Conservation (phyloP, 1,140 invertebrate species). For the Drosophila chauvacae region DNA sequence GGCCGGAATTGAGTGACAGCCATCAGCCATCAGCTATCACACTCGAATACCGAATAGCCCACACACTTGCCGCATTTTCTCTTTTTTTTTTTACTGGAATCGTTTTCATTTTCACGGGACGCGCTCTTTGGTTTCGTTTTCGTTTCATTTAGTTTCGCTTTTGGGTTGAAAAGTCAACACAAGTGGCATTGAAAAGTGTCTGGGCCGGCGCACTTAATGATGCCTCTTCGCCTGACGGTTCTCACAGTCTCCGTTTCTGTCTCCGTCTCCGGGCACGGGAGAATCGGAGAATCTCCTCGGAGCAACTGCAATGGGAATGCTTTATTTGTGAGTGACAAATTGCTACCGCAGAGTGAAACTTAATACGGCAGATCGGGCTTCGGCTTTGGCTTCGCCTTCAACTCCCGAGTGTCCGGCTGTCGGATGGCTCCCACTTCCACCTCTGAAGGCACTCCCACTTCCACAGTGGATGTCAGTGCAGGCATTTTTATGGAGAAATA, state of each 20-base stretch:
- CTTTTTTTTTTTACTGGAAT: slow-evolving; percentile 57
- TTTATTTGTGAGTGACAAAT: slow-evolving; percentile 71
- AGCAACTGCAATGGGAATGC: slow-evolving; percentile 18
- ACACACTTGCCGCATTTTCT: slow-evolving; percentile 64
- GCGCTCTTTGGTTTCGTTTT: slow-evolving; percentile 63
- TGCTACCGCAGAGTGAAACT: slow-evolving; percentile 64
- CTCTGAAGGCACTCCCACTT: slow-evolving; percentile 26
- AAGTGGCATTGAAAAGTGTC: slow-evolving; percentile 70
- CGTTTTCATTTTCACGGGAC: slow-evolving; percentile 71
- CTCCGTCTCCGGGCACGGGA: slow-evolving; percentile 8
- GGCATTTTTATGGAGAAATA: background rate
- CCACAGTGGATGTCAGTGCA: background rate
- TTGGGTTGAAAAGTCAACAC: slow-evolving; percentile 73
- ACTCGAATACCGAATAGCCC: slow-evolving; percentile 57
- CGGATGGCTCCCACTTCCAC: slow-evolving; percentile 38
- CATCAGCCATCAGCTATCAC: slow-evolving; percentile 53
- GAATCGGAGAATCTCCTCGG: slow-evolving; percentile 36
- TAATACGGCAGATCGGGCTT: slow-evolving; percentile 49
- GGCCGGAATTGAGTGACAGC: slow-evolving; percentile 61
- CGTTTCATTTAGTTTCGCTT: slow-evolving; percentile 59
- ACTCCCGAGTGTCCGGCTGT: slow-evolving; percentile 31
- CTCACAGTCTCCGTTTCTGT: slow-evolving; percentile 40
- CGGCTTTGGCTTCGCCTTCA: slow-evolving; percentile 3
- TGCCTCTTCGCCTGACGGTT: slow-evolving; percentile 51
- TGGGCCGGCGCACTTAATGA: slow-evolving; percentile 55